phyloP scores from a whole-genome alignment of 1,140 invertebrate species.

The Lepidurus apus region DNA sequence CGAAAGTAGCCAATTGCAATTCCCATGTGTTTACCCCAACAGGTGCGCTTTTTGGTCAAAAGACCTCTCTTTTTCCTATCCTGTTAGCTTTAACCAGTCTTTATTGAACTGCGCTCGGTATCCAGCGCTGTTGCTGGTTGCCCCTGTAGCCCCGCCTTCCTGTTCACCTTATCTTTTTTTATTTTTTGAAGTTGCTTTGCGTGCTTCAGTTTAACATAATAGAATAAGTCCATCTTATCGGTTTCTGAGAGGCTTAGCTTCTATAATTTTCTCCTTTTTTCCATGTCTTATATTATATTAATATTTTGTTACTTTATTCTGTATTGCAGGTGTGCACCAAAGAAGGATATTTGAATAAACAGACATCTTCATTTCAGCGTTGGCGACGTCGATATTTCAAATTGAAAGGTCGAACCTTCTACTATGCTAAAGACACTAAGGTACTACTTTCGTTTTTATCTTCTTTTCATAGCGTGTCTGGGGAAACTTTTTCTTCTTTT shows the following conservation, averaged over 20 bases:
- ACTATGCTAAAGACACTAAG: slow-evolving; percentile 78
- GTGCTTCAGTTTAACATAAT: no score
- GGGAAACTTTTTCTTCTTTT: not conserved
- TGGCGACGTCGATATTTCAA: slow-evolving; percentile 78
- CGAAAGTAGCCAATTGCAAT: not conserved
- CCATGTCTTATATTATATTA: no score
- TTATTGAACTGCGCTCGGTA: slow-evolving; percentile 23
- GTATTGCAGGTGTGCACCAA: slow-evolving; percentile 63
- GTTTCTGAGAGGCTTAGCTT: no score
- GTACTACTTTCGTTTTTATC: slow-evolving; percentile 48
- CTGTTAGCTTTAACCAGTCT: slow-evolving; percentile 26
- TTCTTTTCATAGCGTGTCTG: not conserved
- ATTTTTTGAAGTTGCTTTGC: no score
- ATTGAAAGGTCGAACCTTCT: slow-evolving; percentile 68
- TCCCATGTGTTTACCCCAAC: not conserved
- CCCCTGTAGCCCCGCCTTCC: not conserved
- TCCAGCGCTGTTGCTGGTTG: slow-evolving; percentile 8
- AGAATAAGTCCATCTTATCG: no score
- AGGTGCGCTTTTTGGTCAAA: not conserved
- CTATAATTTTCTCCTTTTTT: no score
- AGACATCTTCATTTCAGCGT: slow-evolving; percentile 75
- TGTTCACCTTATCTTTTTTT: no score
- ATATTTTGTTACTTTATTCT: slow-evolving; percentile 38
- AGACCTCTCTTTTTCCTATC: slow-evolving; percentile 24
- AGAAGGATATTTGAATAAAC: slow-evolving; percentile 77